phyloP scores from a whole-genome alignment of 2,797 vertebrate genomes.

The Lepus townsendii region DNA sequence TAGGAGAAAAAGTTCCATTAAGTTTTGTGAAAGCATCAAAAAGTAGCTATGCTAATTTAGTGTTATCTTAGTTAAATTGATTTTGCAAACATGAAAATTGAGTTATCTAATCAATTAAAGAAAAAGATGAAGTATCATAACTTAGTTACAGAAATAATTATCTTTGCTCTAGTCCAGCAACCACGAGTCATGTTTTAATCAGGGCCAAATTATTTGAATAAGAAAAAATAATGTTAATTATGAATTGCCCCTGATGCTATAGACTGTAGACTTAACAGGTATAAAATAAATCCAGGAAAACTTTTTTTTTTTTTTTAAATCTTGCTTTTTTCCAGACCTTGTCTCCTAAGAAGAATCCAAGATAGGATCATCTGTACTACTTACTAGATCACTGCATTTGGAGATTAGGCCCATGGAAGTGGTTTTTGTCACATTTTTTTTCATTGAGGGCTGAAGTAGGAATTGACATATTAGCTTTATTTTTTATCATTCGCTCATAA shows the following conservation, averaged over 20 bases:
- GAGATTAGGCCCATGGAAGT: neutral
- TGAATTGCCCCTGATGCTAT: neutral
- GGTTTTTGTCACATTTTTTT: neutral
- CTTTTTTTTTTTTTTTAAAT: neutral
- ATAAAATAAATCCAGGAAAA: constrained; percentile 14
- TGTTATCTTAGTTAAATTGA: constrained; percentile 2
- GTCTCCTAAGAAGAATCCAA: constrained; percentile 29
- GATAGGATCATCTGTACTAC: neutral
- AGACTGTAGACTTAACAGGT: neutral
- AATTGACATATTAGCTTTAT: constrained; percentile 34
- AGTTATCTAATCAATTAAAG: neutral
- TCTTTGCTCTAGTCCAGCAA: neutral
- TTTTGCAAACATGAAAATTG: neutral
- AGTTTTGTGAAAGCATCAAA: constrained; percentile 40
- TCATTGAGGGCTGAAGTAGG: neutral
- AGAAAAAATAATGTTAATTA: neutral
- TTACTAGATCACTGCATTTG: neutral
- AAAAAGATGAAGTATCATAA: neutral
- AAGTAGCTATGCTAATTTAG: neutral
- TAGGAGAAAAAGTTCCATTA: neutral
- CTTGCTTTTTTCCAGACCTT: constrained; percentile 47
- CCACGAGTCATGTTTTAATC: neutral
- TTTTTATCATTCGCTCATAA: neutral
- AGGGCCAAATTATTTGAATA: neutral
- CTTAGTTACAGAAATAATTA: neutral